Conservation (phyloP, 2,888 invertebrate species). For the Lamellibrachia satsuma region DNA sequence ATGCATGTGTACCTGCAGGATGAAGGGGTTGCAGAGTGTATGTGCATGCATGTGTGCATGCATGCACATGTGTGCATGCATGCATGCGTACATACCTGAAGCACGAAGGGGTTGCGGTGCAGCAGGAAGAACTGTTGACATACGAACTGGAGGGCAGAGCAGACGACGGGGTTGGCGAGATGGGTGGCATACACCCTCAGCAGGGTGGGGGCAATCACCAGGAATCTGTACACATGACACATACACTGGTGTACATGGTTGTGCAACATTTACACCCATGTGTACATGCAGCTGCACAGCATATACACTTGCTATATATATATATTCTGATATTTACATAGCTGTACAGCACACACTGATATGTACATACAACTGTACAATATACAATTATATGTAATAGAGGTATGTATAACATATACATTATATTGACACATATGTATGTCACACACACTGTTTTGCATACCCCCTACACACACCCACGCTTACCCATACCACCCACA, state of each 20-base stretch:
- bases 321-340: too few species aligned
- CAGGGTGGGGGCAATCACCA: slow-evolving; percentile 96
- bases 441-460: too few species aligned
- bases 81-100: slow-evolving; percentile 72
- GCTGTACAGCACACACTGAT: too few species aligned
- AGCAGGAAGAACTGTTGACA: slow-evolving; percentile 98
- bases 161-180: slow-evolving; percentile 94
- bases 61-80: background rate
- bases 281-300: background rate
- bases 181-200: slow-evolving; percentile 96
- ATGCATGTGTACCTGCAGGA: background rate
- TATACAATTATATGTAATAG: too few species aligned
- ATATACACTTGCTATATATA: background rate
- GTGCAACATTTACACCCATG: background rate
- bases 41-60: background rate
- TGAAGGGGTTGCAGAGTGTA: background rate
- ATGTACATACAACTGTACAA: too few species aligned
- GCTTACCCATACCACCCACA: too few species aligned
- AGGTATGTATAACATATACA: too few species aligned
- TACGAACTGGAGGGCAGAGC: slow-evolving; percentile 95
- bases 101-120: slow-evolving; percentile 96
- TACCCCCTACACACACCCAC: too few species aligned
- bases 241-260: background rate
- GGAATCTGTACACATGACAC: slow-evolving; percentile 73
- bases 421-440: too few species aligned